Evolutionary conservation across 2,888 invertebrate genomes (phyloP).

Genomic region (Limnephilus rhombicus): DNA sequence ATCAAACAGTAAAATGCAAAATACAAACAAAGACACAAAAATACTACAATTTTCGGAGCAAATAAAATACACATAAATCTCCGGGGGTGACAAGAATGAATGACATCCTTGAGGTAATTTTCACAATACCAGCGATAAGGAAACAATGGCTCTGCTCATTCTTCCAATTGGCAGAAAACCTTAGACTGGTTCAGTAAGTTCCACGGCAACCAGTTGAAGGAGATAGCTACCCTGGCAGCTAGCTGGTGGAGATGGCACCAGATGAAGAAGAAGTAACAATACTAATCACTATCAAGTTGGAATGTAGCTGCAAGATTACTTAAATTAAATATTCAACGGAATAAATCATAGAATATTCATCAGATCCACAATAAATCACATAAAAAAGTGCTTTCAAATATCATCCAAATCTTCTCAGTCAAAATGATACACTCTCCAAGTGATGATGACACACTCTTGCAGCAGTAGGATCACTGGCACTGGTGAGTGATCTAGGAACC

Average conservation of each 20-base stretch:
- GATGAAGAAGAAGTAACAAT: not conserved
- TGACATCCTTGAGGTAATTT: not conserved
- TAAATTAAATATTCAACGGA: not conserved
- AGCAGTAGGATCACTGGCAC: not conserved
- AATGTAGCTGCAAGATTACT: not conserved
- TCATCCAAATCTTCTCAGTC: not conserved
- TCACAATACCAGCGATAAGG: not conserved
- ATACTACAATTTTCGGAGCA: not conserved
- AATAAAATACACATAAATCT: not conserved
- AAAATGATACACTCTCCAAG: not conserved
- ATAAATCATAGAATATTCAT: not conserved
- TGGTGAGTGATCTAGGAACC: not conserved
- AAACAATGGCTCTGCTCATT: not conserved
- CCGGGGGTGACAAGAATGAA: not conserved
- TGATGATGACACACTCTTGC: not conserved
- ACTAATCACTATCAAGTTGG: not conserved
- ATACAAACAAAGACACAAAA: not conserved
- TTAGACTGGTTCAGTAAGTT: not conserved
- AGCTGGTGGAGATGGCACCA: not conserved
- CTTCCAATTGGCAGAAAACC: not conserved
- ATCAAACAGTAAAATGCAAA: not conserved
- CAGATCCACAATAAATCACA: not conserved
- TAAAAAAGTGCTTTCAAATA: not conserved
- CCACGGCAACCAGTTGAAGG: not conserved
- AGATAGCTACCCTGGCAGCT: too few relatives aligned